Evolutionary conservation across 2,797 vertebrate genomes (phyloP), one percentile per base, ranked within the genome.

Genomic region (Gobionotothen gibberifrons): DNA sequence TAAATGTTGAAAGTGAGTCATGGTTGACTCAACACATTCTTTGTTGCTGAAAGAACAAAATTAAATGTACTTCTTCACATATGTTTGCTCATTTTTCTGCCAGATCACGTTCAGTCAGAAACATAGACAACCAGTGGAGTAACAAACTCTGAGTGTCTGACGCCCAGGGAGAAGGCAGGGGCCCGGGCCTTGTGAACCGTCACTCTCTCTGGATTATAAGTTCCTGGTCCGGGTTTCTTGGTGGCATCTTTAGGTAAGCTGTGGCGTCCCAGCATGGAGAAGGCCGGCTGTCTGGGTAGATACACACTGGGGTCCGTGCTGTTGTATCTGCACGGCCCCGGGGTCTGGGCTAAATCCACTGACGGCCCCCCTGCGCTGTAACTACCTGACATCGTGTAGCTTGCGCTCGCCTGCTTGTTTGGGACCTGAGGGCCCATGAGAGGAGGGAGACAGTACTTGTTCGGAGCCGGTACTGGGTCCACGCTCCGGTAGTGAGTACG

Each of bases 261-360:
- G 65, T 93, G 89, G 52, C 96, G 94, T 9, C 95, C 96, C 61
- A 95, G 83, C 87, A 97, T 96, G 54, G 96, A 96, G 85, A 95
- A 97, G 0, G 96, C 95, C 0, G 96, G 96, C 52, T 82, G 86
- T n/a, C 92, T 90, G n/a, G 66, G 85, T 29, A 95, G 84, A 80
- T 96, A 97, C 40, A 94, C 55, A 5, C 88, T 95, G 11, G 94
- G 95, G 69, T 97, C 93, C 0, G 95, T 95, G 49, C 93, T 92
- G 44, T 95, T 93, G 73, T 97, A 97, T 58, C 91, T 89, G 47
- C 95, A 95, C 0, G 96, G 96, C 19, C 96, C 96, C 0, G 96
- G 96, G 0, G 91, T 96, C 78, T 93, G 89, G 0, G 95, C 87
- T 1, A 95, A 89, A 79, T 96, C 96, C 83, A 95, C 94, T 0